These are phyloP conservation scores for Nilaparvata lugens DNA, from an alignment of 1,140 invertebrate species.

Conservation along the genomic window DNA sequence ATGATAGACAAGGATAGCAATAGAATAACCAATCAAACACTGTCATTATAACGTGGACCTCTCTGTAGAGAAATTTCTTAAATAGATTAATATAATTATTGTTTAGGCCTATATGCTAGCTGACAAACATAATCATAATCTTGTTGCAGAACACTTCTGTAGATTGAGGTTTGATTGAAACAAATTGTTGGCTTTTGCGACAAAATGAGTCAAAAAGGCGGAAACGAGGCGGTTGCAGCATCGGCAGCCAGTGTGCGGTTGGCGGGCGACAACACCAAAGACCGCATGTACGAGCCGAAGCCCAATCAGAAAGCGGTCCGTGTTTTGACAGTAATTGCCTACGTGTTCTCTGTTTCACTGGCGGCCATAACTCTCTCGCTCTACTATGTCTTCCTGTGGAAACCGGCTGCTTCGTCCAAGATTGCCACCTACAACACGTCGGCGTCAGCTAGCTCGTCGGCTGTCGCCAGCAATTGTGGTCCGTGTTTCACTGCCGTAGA, in stretches of 20 bases:
- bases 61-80: too few relatives aligned
- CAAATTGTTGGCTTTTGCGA: too few relatives aligned
- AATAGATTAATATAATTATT: too few relatives aligned
- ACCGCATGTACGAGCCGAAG: constrained; percentile 55
- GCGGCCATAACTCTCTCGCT: constrained; percentile 90
- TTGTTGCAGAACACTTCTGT: background rate
- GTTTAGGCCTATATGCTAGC: too few relatives aligned
- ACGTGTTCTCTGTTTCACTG: constrained; percentile 89
- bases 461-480: background rate
- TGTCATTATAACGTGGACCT: too few relatives aligned
- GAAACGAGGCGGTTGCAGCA: background rate
- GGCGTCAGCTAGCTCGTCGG: background rate
- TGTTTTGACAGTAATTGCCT: constrained; percentile 90
- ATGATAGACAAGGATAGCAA: too few relatives aligned
- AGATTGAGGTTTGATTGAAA: too few relatives aligned
- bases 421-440: constrained; percentile 16
- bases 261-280: constrained; percentile 55
- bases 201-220: constrained; percentile 1
- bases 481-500: background rate
- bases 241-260: constrained; percentile 19
- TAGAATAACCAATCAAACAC: too few relatives aligned
- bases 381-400: constrained; percentile 95
- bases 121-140: too few relatives aligned
- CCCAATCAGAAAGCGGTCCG: constrained; percentile 79
- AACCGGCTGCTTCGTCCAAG: constrained; percentile 46